A percentile compares a stretch with the other conserved stretches of the same genome.
These are phyloP conservation scores for Hypolimnas misippus DNA, from an alignment of 2,888 invertebrate genomes.

Conservation along the genomic window DNA sequence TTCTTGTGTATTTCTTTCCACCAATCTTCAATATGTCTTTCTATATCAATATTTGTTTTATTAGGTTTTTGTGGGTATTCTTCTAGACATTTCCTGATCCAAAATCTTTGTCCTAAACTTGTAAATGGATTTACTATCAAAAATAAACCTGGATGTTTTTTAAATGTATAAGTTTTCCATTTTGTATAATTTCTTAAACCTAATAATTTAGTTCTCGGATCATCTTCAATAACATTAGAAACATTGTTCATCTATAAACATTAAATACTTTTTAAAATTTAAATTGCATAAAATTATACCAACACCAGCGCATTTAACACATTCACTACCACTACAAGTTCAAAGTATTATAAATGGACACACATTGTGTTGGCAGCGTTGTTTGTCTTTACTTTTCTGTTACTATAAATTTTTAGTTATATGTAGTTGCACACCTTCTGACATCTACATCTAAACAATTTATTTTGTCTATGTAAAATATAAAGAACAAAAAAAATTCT, in stretches of 20 bases:
- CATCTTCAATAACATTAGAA: slow-evolving; percentile 40
- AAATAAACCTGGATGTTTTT: slow-evolving; percentile 88
- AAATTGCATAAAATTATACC: no score
- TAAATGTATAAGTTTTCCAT: slow-evolving; percentile 87
- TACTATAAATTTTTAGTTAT: no score
- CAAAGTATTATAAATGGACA: no score
- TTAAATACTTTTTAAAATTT: neutral
- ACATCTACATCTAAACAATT: no score
- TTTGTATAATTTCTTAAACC: slow-evolving; percentile 59
- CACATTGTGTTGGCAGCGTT: no score
- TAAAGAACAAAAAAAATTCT: no score
- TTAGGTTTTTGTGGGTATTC: slow-evolving; percentile 90
- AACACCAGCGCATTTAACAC: no score
- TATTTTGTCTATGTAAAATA: no score
- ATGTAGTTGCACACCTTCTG: no score
- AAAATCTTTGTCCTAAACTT: slow-evolving; percentile 89
- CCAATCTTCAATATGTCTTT: slow-evolving; percentile 80
- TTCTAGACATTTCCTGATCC: slow-evolving; percentile 90
- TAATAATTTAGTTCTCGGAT: slow-evolving; percentile 54
- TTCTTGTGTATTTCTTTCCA: slow-evolving; percentile 85
- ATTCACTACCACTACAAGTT: no score
- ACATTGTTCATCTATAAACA: slow-evolving; percentile 8
- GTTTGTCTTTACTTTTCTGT: no score
- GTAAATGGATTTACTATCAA: slow-evolving; percentile 94
- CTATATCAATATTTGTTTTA: slow-evolving; percentile 87